phyloP scores from a whole-genome alignment of 1,140 invertebrate genomes.

The Anthonomus grandis region DNA sequence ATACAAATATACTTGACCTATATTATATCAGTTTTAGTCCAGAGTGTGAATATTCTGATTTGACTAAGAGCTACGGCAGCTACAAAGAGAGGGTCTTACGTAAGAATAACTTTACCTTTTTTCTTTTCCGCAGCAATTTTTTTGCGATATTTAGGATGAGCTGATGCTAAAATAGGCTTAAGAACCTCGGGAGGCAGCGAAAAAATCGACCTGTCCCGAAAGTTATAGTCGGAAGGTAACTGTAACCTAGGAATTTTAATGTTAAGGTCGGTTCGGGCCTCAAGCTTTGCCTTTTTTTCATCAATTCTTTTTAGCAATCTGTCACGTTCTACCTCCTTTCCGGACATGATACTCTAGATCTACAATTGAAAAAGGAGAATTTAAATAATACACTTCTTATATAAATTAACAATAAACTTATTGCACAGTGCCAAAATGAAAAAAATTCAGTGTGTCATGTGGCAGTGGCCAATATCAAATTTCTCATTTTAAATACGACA shows the following conservation, averaged over 20 bases:
- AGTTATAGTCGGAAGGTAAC: conserved; percentile 54
- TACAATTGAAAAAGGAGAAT: too few species aligned
- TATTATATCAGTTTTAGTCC: too few species aligned
- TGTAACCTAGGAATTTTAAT: conserved; percentile 51
- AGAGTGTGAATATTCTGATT: too few species aligned
- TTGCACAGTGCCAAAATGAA: too few species aligned
- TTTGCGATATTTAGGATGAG: conserved; percentile 42
- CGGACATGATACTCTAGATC: too few species aligned
- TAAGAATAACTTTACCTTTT: conserved; percentile 33
- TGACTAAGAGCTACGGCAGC: neutral
- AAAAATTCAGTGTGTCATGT: too few species aligned
- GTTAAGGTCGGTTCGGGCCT: conserved; percentile 41
- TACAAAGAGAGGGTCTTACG: neutral
- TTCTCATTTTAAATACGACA: too few species aligned
- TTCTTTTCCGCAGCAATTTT: conserved; percentile 38
- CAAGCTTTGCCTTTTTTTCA: conserved; percentile 39
- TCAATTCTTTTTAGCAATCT: conserved; percentile 42
- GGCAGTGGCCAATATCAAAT: too few species aligned
- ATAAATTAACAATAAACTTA: too few species aligned
- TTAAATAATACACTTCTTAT: too few species aligned
- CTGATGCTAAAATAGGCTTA: conserved; percentile 45
- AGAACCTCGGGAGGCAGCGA: conserved; percentile 54
- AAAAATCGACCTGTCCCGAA: conserved; percentile 52
- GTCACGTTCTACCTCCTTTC: conserved; percentile 38
- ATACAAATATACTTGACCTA: too few species aligned